phyloP scores from a whole-genome alignment of 2,797 vertebrate genomes.

The Phrynocephalus guinanensis region DNA sequence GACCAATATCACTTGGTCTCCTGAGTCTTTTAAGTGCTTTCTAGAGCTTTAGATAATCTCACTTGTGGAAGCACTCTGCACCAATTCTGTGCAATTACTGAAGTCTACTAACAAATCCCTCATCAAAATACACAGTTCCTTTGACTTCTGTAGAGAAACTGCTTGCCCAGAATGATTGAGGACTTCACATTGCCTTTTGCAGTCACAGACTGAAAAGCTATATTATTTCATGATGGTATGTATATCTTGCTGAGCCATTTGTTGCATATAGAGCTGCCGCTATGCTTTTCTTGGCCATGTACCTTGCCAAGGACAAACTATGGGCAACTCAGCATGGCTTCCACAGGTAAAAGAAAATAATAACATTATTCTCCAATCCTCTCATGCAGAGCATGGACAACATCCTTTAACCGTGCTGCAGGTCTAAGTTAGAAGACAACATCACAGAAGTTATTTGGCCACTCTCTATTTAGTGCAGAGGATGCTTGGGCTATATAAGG shows the following conservation, averaged over 20 bases:
- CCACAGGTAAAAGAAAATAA: not conserved
- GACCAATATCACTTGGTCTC: not conserved
- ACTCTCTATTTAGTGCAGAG: not conserved
- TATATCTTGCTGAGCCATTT: not conserved
- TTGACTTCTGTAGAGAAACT: not conserved
- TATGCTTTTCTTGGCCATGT: not conserved
- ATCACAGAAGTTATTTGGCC: not conserved
- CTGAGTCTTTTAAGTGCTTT: slow-evolving; percentile 15
- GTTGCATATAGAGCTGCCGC: not conserved
- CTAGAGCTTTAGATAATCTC: not conserved
- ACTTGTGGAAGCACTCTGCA: not conserved
- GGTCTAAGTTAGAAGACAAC: not conserved
- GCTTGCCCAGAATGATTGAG: not conserved
- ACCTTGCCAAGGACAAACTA: not conserved
- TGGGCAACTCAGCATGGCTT: not conserved
- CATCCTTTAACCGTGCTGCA: not conserved
- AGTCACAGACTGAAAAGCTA: not conserved
- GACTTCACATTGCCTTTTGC: not conserved
- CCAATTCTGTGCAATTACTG: not conserved
- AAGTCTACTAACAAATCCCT: not conserved
- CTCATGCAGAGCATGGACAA: not conserved
- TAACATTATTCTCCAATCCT: not conserved
- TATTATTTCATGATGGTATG: not conserved
- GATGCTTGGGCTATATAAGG: slow-evolving; percentile 5
- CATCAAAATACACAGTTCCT: not conserved